phyloP scores from a whole-genome alignment of 1,140 invertebrate species.

The Solenopsis fugax region DNA sequence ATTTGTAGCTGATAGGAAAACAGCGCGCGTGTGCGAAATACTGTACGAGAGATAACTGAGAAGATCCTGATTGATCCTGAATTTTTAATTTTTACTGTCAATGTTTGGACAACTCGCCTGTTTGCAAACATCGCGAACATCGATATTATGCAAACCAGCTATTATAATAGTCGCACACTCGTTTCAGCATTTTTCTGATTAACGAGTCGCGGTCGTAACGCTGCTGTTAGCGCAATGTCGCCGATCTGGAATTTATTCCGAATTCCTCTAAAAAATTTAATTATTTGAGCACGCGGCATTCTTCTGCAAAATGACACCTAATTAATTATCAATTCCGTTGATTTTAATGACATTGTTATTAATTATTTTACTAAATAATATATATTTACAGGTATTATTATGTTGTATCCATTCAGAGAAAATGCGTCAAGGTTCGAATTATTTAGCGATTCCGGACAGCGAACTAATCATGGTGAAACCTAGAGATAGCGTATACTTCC shows the following conservation, averaged over 20 bases:
- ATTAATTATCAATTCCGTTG: neutral
- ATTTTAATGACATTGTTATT: constrained; percentile 8
- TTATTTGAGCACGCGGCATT: constrained; percentile 4
- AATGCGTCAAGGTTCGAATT: constrained; percentile 45
- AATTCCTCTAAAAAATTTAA: neutral
- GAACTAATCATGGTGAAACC: neutral
- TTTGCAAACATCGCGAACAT: neutral
- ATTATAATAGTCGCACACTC: neutral
- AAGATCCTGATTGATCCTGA: constrained; percentile 24
- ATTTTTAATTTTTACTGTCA: constrained; percentile 25
- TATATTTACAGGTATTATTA: neutral
- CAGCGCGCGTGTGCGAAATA: neutral
- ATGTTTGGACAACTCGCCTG: constrained; percentile 18
- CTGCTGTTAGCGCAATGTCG: too few species aligned
- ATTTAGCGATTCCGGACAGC: neutral
- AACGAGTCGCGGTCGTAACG: neutral
- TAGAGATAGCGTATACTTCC: neutral
- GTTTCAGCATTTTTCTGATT: constrained; percentile 14
- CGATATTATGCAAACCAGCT: neutral
- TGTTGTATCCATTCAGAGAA: neutral
- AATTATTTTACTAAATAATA: neutral
- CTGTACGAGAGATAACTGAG: neutral
- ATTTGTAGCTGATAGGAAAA: neutral
- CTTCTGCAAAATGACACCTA: neutral
- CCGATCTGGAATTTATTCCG: neutral